Evolutionary conservation across 2,888 invertebrate genomes (phyloP).

Genomic region (Perdita meconis): DNA sequence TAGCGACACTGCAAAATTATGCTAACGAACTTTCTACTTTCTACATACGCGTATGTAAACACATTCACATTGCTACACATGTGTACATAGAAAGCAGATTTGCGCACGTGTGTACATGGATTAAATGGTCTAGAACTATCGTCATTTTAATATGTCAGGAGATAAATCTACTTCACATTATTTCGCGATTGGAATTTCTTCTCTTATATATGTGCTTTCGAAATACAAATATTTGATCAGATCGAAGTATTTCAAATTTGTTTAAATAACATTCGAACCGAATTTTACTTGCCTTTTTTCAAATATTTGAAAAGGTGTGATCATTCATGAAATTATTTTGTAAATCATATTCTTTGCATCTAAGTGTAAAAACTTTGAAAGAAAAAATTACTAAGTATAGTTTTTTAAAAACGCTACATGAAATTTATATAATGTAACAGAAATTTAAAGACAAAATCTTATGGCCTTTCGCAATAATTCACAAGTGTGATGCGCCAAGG

Average conservation of each 20-base stretch:
- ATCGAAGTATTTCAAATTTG: no score
- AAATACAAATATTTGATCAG: background rate
- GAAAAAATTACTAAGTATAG: no score
- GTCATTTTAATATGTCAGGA: conserved; percentile 1
- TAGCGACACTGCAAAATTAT: conserved; percentile 28
- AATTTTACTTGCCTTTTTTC: background rate
- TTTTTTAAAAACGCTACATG: no score
- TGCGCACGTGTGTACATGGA: conserved; percentile 10
- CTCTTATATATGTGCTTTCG: background rate
- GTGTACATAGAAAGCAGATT: conserved; percentile 46
- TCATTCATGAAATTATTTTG: no score
- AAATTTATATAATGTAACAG: no score
- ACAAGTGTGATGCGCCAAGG: no score
- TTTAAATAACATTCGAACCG: background rate
- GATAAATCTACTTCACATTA: background rate
- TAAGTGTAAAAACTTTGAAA: no score
- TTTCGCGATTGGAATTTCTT: background rate
- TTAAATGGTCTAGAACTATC: conserved; percentile 18
- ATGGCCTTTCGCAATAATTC: no score
- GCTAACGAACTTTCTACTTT: conserved; percentile 33
- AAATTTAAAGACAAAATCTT: no score
- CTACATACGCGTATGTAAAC: conserved; percentile 34
- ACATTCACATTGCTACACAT: conserved; percentile 33
- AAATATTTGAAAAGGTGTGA: background rate
- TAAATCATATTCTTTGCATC: no score